Conservation (phyloP, 2,113 vertebrate species). For the Chamaetylas fuelleborni region DNA sequence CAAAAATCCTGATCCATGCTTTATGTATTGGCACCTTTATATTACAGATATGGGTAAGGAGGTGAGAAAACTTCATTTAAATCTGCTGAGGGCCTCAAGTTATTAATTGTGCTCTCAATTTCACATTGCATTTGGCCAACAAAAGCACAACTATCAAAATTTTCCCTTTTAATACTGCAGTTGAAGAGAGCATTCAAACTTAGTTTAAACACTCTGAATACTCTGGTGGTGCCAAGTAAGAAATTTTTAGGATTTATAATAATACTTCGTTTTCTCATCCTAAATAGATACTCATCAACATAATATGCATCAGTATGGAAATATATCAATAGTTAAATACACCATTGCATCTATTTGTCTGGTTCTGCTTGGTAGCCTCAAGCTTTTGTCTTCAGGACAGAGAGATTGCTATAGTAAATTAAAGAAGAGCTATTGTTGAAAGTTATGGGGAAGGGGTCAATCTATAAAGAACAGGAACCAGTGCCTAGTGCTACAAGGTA, state of each 20-base stretch:
- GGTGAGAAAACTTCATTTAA: background rate
- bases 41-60: background rate
- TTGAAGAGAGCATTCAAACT: background rate
- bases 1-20: background rate
- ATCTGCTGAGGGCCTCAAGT: background rate
- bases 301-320: background rate
- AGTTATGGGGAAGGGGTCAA: background rate
- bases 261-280: background rate
- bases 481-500: background rate
- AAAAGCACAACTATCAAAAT: background rate
- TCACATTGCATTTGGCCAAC: background rate
- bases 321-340: background rate
- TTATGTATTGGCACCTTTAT: background rate
- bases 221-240: background rate
- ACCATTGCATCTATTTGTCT: background rate
- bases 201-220: background rate
- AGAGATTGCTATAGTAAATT: background rate
- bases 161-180: background rate
- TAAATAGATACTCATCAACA: background rate
- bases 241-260: background rate
- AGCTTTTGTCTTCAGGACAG: background rate
- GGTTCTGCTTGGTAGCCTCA: background rate
- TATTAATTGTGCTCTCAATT: background rate
- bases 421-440: background rate
- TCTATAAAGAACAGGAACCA: background rate